Evolutionary conservation across 2,797 vertebrate genomes (phyloP), one percentile per base, ranked within the genome.

Genomic region (Amniataba percoides): DNA sequence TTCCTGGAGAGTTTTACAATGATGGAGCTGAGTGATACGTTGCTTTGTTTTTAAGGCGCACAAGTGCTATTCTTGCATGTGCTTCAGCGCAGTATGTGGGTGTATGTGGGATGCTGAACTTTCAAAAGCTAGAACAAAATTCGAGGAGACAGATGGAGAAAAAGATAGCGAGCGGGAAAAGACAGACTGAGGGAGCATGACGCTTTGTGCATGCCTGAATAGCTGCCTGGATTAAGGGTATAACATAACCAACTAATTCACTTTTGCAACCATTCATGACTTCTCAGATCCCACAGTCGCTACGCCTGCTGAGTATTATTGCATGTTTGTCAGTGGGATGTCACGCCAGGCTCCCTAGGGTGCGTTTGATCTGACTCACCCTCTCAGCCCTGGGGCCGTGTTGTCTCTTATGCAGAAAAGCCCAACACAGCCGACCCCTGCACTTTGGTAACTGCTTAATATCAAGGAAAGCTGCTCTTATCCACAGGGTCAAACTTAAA

Each of bases 311-410:
- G 85, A 4, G 72, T 70, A 83, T 87, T 91, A 88, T 61, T 80
- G 64, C 80, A 43, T 74, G 83, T 90, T 89, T 89, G 73, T 86
- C 89, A 79, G 85, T 49, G 69, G 80, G 82, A 85, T 78, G 89
- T 85, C 78, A 82, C 36, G 75, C 73, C 71, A 78, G 2, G 36
- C 77, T 84, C 80, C 85, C 81, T 40, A 13, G 82, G 87, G 87
- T 78, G 85, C 53, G 23, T 86, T 91, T 91, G 87, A 91, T 89
- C 87, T 83, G 82, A 90, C 80, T 90, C 89, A 77, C 88, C 82
- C 88, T 82, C 85, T 51, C 67, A 89, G 83, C 64, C 80, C 67
- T 7, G 36, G 53, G 15, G 82, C 71, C 36, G 3, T 19, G 42
- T 63, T 39, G 40, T 64, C 65, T 87, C 81, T 90, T 74, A 85